These are phyloP conservation scores for Phoenicopterus ruber DNA, from an alignment of 2,113 vertebrate genomes.

Conservation along the genomic window DNA sequence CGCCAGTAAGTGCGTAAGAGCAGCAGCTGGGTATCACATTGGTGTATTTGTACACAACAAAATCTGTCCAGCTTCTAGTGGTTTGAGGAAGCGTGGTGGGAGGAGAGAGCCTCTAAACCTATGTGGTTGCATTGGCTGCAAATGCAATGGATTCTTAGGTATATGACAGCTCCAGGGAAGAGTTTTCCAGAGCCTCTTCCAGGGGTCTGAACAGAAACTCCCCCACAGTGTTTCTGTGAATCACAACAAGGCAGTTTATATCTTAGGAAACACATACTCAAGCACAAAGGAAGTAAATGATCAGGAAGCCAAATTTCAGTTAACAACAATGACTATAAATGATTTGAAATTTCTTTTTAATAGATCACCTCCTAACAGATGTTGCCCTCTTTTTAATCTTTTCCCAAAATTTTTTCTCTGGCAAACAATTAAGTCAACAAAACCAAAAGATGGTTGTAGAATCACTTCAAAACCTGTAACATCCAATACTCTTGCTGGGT, in stretches of 20 bases:
- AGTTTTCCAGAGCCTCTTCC: background rate
- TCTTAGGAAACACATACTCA: background rate
- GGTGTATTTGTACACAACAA: background rate
- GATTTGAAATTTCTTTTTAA: background rate
- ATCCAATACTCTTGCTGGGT: background rate
- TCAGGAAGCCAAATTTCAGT: background rate
- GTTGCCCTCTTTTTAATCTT: background rate
- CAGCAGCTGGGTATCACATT: accelerated
- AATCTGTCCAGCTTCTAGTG: background rate
- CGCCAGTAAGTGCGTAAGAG: accelerated
- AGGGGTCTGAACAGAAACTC: background rate
- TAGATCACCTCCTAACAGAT: background rate
- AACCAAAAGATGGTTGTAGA: background rate
- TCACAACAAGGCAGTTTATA: background rate
- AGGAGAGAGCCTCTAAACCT: background rate
- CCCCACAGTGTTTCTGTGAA: background rate
- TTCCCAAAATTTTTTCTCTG: background rate
- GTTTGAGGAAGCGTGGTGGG: background rate
- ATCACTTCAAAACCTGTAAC: background rate
- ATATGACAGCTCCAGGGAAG: background rate
- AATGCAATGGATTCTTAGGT: background rate
- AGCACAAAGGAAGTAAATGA: background rate
- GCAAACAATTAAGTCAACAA: background rate
- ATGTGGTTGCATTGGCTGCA: background rate
- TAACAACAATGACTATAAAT: background rate